Evolutionary conservation across 2,113 vertebrate genomes (phyloP).

Genomic region (Trinectes maculatus): DNA sequence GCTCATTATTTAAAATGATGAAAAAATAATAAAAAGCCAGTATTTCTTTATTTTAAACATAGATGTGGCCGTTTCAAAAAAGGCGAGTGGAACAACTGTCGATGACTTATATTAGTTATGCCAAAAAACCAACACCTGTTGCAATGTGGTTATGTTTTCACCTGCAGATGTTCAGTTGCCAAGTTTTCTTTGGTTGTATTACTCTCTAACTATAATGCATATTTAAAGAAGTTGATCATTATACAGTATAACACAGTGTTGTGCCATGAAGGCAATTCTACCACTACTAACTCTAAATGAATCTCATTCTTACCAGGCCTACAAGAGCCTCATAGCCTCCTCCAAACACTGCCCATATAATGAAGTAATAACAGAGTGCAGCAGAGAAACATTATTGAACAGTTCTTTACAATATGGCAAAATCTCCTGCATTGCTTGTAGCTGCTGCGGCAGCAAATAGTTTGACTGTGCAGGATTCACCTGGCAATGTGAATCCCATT

Average conservation of each 20-base stretch:
- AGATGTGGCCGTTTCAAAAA: not conserved
- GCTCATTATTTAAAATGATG: slow-evolving; percentile 19
- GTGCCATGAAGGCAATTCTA: no score
- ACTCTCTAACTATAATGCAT: not conserved
- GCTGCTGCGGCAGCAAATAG: no score
- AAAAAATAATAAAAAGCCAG: not conserved
- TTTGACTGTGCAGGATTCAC: no score
- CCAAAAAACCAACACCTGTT: not conserved
- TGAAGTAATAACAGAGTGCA: not conserved
- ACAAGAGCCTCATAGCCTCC: not conserved
- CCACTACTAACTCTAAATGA: no score
- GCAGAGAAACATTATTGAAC: not conserved
- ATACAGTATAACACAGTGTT: no score
- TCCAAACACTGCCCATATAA: not conserved
- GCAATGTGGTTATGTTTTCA: not conserved
- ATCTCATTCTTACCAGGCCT: no score
- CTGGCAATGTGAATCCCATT: not conserved
- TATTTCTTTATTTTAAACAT: not conserved
- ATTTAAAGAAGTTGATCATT: no score
- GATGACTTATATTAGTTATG: not conserved
- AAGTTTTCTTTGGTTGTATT: not conserved
- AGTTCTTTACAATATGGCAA: not conserved
- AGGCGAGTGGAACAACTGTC: not conserved
- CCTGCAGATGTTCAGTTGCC: not conserved
- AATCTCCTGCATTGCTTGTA: not conserved